Conservation (phyloP, 2,113 vertebrate species). For the Engraulis encrasicolus region DNA sequence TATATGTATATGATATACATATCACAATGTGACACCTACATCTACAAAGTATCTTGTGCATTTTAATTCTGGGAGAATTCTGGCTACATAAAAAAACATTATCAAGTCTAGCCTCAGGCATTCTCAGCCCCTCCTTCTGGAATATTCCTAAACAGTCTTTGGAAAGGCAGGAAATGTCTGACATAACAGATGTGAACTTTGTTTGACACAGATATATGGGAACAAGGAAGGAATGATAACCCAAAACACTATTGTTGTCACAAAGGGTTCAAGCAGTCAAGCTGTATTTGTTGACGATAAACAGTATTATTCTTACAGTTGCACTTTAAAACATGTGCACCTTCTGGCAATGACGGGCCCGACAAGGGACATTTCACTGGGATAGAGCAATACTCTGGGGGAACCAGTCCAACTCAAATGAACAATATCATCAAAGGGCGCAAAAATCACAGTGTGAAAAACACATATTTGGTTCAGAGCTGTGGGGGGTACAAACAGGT, state of each 20-base stretch:
- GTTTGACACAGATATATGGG: not conserved
- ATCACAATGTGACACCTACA: too few species aligned
- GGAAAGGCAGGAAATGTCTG: conserved; percentile 16
- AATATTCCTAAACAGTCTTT: not conserved
- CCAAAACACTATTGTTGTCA: not conserved
- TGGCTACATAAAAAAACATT: not conserved
- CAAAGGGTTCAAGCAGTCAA: not conserved
- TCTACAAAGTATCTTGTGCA: not conserved
- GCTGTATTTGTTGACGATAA: not conserved
- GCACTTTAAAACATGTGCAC: not conserved
- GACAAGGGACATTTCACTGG: not conserved
- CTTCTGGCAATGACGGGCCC: not conserved
- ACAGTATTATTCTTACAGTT: not conserved
- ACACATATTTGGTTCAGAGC: too few species aligned
- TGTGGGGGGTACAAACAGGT: too few species aligned
- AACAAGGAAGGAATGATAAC: conserved; percentile 10
- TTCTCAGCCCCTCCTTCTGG: not conserved
- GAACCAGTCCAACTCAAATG: too few species aligned
- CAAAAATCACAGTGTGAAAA: too few species aligned
- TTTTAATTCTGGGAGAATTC: not conserved
- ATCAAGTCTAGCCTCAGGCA: not conserved
- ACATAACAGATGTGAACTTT: not conserved
- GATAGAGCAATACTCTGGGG: too few species aligned
- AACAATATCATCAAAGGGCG: too few species aligned
- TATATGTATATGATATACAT: too few species aligned